These are phyloP conservation scores for Mormyrus lacerda DNA, from an alignment of 2,113 vertebrate genomes.

Conservation along the genomic window DNA sequence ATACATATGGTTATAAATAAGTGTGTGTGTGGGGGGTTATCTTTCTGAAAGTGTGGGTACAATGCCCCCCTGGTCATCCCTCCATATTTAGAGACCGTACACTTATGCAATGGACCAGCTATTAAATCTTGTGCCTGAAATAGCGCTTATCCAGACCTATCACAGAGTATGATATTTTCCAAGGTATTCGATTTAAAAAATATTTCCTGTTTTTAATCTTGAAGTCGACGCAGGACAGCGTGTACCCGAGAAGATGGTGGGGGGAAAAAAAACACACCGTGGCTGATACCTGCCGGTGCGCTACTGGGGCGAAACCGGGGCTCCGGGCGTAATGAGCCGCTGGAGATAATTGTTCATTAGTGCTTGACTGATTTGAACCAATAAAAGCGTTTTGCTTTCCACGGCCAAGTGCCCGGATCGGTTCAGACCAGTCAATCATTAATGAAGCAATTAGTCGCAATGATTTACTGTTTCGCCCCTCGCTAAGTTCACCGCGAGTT, in stretches of 20 bases:
- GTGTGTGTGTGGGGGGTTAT: not conserved
- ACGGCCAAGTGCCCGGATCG: constrained; percentile 3
- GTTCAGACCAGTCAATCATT: constrained; percentile 10
- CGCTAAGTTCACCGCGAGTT: constrained; percentile 4
- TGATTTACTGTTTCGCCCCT: constrained; percentile 9
- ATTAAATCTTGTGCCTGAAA: not conserved
- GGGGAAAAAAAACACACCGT: not conserved
- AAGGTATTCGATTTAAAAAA: not conserved
- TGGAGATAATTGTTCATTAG: constrained; percentile 14
- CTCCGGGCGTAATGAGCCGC: not conserved
- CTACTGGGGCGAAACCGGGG: not conserved
- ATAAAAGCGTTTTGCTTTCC: constrained; percentile 15
- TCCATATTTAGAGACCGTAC: not conserved
- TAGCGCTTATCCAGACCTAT: not conserved
- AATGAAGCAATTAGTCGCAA: constrained; percentile 2
- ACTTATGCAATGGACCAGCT: not conserved
- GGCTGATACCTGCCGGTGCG: not conserved
- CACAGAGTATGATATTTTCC: not conserved
- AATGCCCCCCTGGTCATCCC: not conserved
- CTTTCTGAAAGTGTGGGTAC: not conserved
- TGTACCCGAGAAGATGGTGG: not conserved
- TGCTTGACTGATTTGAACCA: constrained; percentile 7
- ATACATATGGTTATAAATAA: not conserved
- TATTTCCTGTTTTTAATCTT: not conserved
- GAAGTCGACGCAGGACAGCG: not conserved